These are phyloP conservation scores for Lepisosteus oculatus DNA, from an alignment of 2,113 vertebrate genomes.

Conservation along the genomic window DNA sequence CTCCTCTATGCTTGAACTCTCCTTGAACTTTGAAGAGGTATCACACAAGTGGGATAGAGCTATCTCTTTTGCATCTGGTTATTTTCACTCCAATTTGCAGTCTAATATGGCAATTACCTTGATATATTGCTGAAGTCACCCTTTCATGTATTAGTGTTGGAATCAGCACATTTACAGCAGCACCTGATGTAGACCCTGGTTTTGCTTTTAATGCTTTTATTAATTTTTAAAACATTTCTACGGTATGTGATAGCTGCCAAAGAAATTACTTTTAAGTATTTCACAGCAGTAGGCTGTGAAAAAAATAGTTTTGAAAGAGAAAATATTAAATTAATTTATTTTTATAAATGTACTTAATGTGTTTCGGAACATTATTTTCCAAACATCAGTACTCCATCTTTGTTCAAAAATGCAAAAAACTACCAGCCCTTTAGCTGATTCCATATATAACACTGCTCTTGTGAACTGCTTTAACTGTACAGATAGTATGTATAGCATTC, in stretches of 20 bases:
- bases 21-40: slow-evolving; percentile 91
- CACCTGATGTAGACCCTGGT: slow-evolving; percentile 70
- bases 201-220: slow-evolving; percentile 83
- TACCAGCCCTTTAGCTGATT: no score
- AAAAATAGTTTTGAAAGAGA: no score
- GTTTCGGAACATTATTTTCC: no score
- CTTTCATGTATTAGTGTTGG: slow-evolving; percentile 74
- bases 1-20: slow-evolving; percentile 94
- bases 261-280: no score
- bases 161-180: slow-evolving; percentile 81
- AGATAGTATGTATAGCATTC: no score
- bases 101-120: slow-evolving; percentile 91
- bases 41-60: slow-evolving; percentile 71
- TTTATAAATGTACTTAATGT: no score
- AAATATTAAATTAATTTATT: no score
- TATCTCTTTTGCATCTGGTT: slow-evolving; percentile 95
- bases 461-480: no score
- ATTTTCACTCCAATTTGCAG: slow-evolving; percentile 94
- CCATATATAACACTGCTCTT: no score
- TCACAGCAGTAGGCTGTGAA: no score
- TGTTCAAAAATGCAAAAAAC: no score
- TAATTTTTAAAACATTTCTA: slow-evolving; percentile 72
- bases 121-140: slow-evolving; percentile 88
- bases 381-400: no score
- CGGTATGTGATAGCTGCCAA: background rate